Conservation (phyloP, 2,888 invertebrate genomes). For the Apamea epomidion region DNA sequence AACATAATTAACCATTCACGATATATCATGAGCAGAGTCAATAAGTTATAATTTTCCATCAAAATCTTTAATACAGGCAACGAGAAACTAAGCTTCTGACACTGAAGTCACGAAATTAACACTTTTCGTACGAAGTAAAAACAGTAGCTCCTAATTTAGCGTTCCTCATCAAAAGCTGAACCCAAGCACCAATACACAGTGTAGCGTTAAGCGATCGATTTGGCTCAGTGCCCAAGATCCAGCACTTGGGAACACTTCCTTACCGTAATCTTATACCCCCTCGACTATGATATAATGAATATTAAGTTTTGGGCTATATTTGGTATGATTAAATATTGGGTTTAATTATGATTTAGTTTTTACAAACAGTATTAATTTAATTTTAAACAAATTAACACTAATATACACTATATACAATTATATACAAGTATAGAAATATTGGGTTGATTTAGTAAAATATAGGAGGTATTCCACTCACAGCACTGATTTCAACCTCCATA, state of each 20-base stretch:
- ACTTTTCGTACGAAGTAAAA: not conserved
- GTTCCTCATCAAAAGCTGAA: conserved; percentile 35
- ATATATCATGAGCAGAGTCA: not conserved
- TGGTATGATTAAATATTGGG: not conserved
- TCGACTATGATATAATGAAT: conserved; percentile 33
- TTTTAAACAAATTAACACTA: no score
- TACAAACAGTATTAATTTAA: no score
- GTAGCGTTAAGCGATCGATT: conserved; percentile 73
- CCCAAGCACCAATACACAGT: conserved; percentile 21
- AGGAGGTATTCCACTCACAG: no score
- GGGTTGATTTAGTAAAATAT: not conserved
- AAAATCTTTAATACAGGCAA: not conserved
- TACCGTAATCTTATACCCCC: conserved; percentile 45
- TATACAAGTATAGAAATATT: no score
- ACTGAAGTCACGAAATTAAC: not conserved
- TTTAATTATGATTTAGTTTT: no score
- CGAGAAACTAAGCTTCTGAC: not conserved
- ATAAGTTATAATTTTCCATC: not conserved
- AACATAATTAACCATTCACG: not conserved
- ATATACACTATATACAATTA: no score
- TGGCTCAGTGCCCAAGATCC: conserved; percentile 75
- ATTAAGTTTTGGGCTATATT: conserved; percentile 41
- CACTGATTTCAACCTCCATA: no score
- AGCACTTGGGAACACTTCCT: conserved; percentile 66
- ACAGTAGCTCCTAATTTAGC: conserved; percentile 5